Evolutionary conservation across 2,797 vertebrate genomes (phyloP), one percentile per base, ranked within the genome.

Genomic region (Kryptolebias ocellatus): DNA sequence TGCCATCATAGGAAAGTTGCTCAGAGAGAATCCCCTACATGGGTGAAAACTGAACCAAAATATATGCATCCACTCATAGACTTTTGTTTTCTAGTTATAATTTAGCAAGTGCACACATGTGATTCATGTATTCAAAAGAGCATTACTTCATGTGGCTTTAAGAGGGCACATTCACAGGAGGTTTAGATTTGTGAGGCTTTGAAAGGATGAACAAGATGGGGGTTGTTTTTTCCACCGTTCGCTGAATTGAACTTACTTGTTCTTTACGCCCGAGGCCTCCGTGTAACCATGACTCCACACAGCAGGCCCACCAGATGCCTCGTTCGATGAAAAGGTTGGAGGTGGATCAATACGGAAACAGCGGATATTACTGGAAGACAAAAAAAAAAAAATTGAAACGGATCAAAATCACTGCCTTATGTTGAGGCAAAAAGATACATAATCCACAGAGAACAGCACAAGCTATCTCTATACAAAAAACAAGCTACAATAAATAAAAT

Each of bases 231-330:
- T 27, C 34, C 62, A 73, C 61, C 53, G 67, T 55, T 55, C 74
- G 81, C 54, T 72, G 64, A 57, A 67, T 52, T 61, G 52, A 67
- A 87, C 96, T 18, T 92, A 99, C 98, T 98, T 98, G 93, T 99
- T 99, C 88, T 98, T 99, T 6, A 98, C 83, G 8, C 98, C 98
- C 0, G 98, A 99, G 0, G 96, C 97, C 84, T 99, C 98, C 0
- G 97, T 97, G 91, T 96, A 99, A 54, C 98, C 98, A 5, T 99
- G 97, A 45, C 97, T 98, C 98, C 98, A 99, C 50, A 99, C 96
- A 0, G 96, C 96, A 0, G 97, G 97, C 0, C 96, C 96, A 75
- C 95, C 95, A 0, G 96, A 93, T 0, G 95, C 92, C 14, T 99
- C 97, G 0, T 92, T 95, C 1, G 94, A 91, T 0, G 95, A 93